Evolutionary conservation across 2,888 invertebrate genomes (phyloP).

Genomic region (Leucophora obtusa): DNA sequence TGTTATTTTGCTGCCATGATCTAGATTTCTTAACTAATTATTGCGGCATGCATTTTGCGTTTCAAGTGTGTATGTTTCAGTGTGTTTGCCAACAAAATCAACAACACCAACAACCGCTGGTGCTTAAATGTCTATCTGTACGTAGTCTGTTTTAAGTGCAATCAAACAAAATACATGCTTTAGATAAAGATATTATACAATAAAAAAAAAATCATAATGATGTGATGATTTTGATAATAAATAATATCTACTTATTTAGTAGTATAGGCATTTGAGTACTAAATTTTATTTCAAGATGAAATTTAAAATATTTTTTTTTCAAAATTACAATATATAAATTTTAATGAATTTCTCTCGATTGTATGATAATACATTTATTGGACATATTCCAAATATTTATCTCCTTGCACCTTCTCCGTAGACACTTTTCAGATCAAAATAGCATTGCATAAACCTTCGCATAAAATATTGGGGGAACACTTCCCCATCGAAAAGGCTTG

Average conservation of each 20-base stretch:
- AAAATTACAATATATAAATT: too few relatives aligned
- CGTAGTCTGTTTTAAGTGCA: constrained; percentile 23
- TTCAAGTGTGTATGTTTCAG: constrained; percentile 51
- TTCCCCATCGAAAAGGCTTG: too few relatives aligned
- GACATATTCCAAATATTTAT: too few relatives aligned
- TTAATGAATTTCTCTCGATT: too few relatives aligned
- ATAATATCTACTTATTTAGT: too few relatives aligned
- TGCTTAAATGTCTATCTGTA: not conserved
- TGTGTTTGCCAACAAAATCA: not conserved
- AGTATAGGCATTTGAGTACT: too few relatives aligned
- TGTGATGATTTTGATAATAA: not conserved
- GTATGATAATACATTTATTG: too few relatives aligned
- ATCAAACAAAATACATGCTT: constrained; percentile 19
- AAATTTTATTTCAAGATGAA: too few relatives aligned
- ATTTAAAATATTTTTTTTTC: not conserved
- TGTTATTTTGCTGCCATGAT: constrained; percentile 73
- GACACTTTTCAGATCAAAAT: too few relatives aligned
- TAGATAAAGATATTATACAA: not conserved
- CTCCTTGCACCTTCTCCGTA: too few relatives aligned
- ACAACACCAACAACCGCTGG: not conserved
- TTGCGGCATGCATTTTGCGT: constrained; percentile 67
- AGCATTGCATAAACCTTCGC: too few relatives aligned
- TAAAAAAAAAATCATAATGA: constrained; percentile 10
- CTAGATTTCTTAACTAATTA: constrained; percentile 72
- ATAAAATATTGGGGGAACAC: too few relatives aligned